These are phyloP conservation scores for Globodera ellingtonae DNA, from an alignment of 1,140 invertebrate species.

Conservation along the genomic window DNA sequence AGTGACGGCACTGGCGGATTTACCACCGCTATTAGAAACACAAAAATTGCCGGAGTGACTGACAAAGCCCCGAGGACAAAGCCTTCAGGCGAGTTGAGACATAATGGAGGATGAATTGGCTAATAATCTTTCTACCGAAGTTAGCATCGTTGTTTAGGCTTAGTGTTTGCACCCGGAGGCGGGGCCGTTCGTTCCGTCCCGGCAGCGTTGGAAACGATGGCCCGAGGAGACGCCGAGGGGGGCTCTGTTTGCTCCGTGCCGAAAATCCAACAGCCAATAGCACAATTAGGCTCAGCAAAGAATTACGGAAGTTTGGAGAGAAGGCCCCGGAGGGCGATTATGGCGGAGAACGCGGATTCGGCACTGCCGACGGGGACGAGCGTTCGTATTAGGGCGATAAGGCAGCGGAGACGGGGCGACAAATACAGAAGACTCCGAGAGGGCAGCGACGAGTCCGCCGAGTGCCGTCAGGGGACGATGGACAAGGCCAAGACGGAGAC, in stretches of 20 bases:
- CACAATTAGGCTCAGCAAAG: not conserved
- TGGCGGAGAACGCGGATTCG: not conserved
- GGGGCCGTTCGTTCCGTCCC: not conserved
- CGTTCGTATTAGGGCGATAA: not conserved
- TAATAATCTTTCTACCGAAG: too few relatives aligned
- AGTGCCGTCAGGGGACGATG: not conserved
- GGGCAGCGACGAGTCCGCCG: conserved; percentile 6
- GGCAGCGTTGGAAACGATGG: not conserved
- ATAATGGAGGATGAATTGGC: too few relatives aligned
- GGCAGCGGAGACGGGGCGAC: not conserved
- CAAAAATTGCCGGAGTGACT: conserved; percentile 2
- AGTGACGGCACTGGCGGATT: conserved; percentile 1
- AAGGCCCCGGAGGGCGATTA: not conserved
- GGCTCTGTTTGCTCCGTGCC: not conserved
- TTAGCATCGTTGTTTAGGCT: too few relatives aligned
- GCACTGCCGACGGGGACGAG: not conserved
- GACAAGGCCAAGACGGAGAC: too few relatives aligned
- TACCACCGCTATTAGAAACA: not conserved
- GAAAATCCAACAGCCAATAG: not conserved
- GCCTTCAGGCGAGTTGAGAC: not conserved
- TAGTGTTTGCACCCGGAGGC: not conserved
- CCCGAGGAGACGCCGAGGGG: not conserved
- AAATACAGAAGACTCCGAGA: not conserved
- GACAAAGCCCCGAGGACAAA: conserved; percentile 6
- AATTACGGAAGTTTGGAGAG: not conserved